A percentile compares a stretch with the other conserved stretches of the same genome.
Evolutionary conservation across 2,888 invertebrate genomes (phyloP).

Genomic region (Thera obeliscata): DNA sequence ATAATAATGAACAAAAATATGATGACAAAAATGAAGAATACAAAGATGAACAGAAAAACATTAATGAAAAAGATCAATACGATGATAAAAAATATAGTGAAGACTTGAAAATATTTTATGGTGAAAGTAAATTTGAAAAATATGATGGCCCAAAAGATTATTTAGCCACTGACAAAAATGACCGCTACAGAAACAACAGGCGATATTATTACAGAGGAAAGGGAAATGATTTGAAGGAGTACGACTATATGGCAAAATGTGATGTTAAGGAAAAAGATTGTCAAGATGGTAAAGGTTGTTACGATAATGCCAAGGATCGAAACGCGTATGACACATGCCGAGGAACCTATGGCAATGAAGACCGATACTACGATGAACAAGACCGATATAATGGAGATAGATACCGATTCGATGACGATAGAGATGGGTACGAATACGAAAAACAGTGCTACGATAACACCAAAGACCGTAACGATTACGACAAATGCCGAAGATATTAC

Average conservation of each 20-base stretch:
- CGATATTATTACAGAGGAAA: constrained; percentile 3
- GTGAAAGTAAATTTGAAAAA: constrained; percentile 13
- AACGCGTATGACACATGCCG: constrained; percentile 21
- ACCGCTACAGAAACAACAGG: background rate
- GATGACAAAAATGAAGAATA: background rate
- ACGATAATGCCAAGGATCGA: constrained; percentile 24
- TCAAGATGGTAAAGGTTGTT: constrained; percentile 27
- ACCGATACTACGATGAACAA: constrained; percentile 23
- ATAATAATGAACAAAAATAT: background rate
- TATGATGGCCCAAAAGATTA: constrained; percentile 21
- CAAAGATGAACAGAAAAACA: constrained; percentile 1
- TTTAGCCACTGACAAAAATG: constrained; percentile 5
- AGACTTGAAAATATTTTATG: background rate
- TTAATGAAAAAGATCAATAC: background rate
- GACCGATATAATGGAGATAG: constrained; percentile 18
- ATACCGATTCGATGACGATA: constrained; percentile 12
- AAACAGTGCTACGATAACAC: constrained; percentile 20
- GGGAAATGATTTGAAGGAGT: constrained; percentile 13
- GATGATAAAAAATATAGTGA: constrained; percentile 2
- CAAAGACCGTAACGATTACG: constrained; percentile 13
- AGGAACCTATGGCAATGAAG: constrained; percentile 23
- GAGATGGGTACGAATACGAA: constrained; percentile 11
- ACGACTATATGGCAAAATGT: constrained; percentile 24
- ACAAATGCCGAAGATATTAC: constrained; percentile 19
- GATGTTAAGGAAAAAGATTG: constrained; percentile 21